Evolutionary conservation across 2,113 vertebrate genomes (phyloP).

Genomic region (Rhynchopsitta pachyrhyncha): DNA sequence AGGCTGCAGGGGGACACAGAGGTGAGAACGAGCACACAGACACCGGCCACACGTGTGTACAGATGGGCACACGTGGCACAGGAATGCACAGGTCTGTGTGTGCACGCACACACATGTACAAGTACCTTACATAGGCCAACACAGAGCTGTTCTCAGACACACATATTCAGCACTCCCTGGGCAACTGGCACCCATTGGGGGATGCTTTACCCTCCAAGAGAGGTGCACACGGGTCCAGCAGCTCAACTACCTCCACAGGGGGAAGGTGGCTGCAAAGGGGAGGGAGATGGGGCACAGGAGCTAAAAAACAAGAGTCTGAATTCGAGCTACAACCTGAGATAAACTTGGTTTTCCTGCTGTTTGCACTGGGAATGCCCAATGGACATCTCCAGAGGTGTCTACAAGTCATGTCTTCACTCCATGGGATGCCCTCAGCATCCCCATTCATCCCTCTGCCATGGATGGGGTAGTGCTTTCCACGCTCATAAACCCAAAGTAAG

Average conservation of each 20-base stretch:
- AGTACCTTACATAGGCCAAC: rapidly evolving
- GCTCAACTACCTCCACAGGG: not conserved
- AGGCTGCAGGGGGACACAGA: not conserved
- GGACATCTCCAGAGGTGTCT: not conserved
- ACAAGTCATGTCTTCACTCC: not conserved
- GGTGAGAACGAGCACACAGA: rapidly evolving
- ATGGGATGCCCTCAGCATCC: not conserved
- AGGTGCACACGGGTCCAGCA: not conserved
- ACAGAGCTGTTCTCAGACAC: too few species aligned
- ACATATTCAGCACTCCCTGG: rapidly evolving
- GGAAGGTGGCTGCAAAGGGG: not conserved
- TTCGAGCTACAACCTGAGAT: not conserved
- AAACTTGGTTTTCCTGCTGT: not conserved
- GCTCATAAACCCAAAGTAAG: not conserved
- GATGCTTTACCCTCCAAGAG: not conserved
- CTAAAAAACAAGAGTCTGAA: not conserved
- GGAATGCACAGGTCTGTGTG: rapidly evolving
- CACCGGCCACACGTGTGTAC: rapidly evolving
- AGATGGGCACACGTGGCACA: rapidly evolving
- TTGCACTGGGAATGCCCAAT: not conserved
- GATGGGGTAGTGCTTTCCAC: not conserved
- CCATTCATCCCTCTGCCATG: not conserved
- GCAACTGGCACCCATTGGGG: rapidly evolving
- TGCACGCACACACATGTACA: rapidly evolving
- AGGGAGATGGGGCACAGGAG: not conserved